A percentile compares a stretch with the other conserved stretches of the same genome.
These are phyloP conservation scores for Temnothorax nylanderi DNA, from an alignment of 1,140 invertebrate genomes.

Conservation along the genomic window DNA sequence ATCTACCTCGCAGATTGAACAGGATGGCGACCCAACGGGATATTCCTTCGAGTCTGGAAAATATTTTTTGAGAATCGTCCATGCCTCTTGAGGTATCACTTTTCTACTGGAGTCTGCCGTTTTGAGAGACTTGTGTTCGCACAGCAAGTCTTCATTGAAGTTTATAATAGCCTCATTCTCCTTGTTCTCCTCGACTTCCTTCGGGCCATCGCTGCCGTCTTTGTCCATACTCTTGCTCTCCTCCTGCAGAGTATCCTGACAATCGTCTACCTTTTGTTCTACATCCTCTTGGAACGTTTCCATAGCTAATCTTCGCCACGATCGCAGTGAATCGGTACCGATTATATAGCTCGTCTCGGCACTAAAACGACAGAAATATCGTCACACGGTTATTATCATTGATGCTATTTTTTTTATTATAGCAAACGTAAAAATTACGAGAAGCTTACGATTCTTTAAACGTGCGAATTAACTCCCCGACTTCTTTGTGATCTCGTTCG, in stretches of 20 bases:
- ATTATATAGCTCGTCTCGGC: conserved; percentile 79
- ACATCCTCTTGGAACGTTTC: conserved; percentile 77
- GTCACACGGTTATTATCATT: background rate
- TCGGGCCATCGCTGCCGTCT: conserved; percentile 65
- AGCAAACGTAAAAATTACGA: background rate
- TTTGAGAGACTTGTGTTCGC: conserved; percentile 85
- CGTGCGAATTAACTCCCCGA: conserved; percentile 78
- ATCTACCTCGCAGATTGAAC: conserved; percentile 84
- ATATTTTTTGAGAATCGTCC: conserved; percentile 86
- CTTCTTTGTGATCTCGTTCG: conserved; percentile 82
- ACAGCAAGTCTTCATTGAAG: conserved; percentile 88
- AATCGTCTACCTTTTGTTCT: conserved; percentile 75
- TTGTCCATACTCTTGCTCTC: conserved; percentile 57
- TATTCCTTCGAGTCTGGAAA: conserved; percentile 87
- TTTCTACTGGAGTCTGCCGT: conserved; percentile 81
- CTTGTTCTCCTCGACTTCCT: conserved; percentile 79
- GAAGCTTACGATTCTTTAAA: conserved; percentile 79
- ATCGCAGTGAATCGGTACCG: conserved; percentile 81
- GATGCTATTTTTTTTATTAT: conserved; percentile 12
- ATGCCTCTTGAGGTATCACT: conserved; percentile 85
- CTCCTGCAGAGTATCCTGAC: conserved; percentile 52
- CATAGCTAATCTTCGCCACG: conserved; percentile 81
- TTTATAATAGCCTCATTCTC: conserved; percentile 79
- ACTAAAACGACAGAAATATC: conserved; percentile 63
- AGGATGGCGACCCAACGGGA: conserved; percentile 76